Percentiles rank a stretch among this genome's conserved stretches.
These are phyloP conservation scores for Rhabdophis nuchalis DNA, from an alignment of 2,797 vertebrate genomes.

Conservation along the genomic window DNA sequence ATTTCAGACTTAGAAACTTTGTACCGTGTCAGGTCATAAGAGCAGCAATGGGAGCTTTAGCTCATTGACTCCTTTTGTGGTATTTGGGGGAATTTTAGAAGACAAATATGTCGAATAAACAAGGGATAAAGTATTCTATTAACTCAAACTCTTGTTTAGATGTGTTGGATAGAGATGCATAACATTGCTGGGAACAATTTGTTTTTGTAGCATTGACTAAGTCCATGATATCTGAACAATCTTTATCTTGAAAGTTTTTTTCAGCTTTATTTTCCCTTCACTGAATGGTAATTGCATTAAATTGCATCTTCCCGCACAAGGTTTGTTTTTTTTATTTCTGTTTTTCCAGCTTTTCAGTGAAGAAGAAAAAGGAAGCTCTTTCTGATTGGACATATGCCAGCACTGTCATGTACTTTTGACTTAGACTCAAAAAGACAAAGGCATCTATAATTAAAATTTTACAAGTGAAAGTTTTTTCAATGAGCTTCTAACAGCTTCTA, in stretches of 20 bases:
- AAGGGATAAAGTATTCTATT: neutral
- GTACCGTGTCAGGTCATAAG: neutral
- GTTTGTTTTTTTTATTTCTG: neutral
- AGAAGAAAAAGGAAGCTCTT: neutral
- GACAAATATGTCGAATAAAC: neutral
- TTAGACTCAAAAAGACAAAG: neutral
- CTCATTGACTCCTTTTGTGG: neutral
- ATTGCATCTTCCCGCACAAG: neutral
- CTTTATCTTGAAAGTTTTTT: neutral
- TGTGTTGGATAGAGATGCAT: neutral
- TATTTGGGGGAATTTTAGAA: neutral
- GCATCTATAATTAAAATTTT: neutral
- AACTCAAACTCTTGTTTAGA: neutral
- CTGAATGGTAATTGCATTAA: neutral
- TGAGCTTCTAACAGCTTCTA: neutral
- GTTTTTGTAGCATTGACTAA: neutral
- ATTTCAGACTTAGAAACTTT: neutral
- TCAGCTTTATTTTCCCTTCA: neutral
- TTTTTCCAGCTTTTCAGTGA: neutral
- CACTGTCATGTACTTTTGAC: neutral
- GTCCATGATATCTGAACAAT: neutral
- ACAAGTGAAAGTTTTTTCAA: neutral
- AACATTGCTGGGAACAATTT: neutral
- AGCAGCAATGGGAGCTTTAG: neutral
- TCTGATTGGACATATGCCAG: conserved; percentile 7